Evolutionary conservation across 2,888 invertebrate species (phyloP), one percentile per base, ranked within the genome.

Genomic region (Nebria salina): DNA sequence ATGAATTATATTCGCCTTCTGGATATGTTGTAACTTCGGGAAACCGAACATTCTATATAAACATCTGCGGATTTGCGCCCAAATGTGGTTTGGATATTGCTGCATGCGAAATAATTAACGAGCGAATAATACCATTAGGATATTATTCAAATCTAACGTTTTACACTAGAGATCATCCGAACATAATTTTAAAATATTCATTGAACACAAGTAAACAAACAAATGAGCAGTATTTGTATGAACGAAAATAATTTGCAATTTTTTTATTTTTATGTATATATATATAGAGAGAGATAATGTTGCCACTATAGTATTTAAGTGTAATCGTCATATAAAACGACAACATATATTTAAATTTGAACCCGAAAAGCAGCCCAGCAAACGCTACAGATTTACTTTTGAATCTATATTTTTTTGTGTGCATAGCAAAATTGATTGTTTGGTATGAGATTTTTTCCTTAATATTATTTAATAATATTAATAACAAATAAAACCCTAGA

Each of bases 301-400:
- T 65, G 72, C 72, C 41, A 41, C 72, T 26, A 78, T 78, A 54
- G 65, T 72, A 15, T 78, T 78, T 25, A 78, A 72, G 65, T 78
- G 78, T 73, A 78, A 78, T 41, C 65, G 73, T 20, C 78, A 78
- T 78, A 8, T 41, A 9, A 41, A 34, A 11, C 5, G 1, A 20
- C 0, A 20, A 9, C 65, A 65, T 6, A 64, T n/a, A 2, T 65
- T 41, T 6, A 26, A 73, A n/a, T 73, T 73, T n/a, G 73, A 26
- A 41, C 43, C 43, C 20, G 20, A 73, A 73, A 26, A 41, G 41
- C 13, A 41, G 20, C 2, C 4, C 26, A 13, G 43, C 11, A 77
- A 54, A 13, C 43, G 64, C 34, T 41, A 77, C 54, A 73, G 41
- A 73, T 78, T 78, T 73, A 65, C 65, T 5, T 65, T 73, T 65